A percentile compares a stretch with the other conserved stretches of the same genome.
phyloP scores from a whole-genome alignment of 1,140 invertebrate genomes.

The Rhagoletis pomonella region DNA sequence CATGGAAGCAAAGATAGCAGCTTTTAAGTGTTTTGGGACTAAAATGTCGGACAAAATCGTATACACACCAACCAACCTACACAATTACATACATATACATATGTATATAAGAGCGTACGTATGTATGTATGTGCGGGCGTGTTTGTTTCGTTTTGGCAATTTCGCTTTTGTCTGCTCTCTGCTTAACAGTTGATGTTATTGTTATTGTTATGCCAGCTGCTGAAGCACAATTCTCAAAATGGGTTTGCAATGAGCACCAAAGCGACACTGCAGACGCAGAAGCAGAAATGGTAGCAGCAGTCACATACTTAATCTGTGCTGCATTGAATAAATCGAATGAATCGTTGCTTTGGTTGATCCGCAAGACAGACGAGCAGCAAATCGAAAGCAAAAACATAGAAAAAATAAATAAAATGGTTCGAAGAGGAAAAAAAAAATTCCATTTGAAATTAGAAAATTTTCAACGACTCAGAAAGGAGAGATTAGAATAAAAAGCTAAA shows the following conservation, averaged over 20 bases:
- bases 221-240: slow-evolving; percentile 32
- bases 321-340: slow-evolving; percentile 50
- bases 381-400: background rate
- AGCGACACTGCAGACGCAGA: background rate
- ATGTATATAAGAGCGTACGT: background rate
- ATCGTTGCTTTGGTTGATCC: slow-evolving; percentile 24
- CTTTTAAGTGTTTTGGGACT: slow-evolving; percentile 43
- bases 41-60: background rate
- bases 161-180: background rate
- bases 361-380: background rate
- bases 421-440: background rate
- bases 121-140: background rate
- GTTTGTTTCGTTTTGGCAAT: background rate
- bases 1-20: slow-evolving; percentile 25
- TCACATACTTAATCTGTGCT: background rate
- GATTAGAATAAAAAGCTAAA: background rate
- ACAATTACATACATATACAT: background rate
- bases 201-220: slow-evolving; percentile 16
- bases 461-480: background rate
- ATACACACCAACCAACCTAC: background rate
- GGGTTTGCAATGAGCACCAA: slow-evolving; percentile 8
- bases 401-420: background rate
- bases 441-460: background rate
- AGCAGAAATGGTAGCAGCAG: background rate
- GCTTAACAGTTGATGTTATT: slow-evolving; percentile 22